Evolutionary conservation across 92 coral and sea anemone genomes (phyloP), one percentile per base, ranked within the genome.

Genomic region (Virgularia gustaviana): DNA sequence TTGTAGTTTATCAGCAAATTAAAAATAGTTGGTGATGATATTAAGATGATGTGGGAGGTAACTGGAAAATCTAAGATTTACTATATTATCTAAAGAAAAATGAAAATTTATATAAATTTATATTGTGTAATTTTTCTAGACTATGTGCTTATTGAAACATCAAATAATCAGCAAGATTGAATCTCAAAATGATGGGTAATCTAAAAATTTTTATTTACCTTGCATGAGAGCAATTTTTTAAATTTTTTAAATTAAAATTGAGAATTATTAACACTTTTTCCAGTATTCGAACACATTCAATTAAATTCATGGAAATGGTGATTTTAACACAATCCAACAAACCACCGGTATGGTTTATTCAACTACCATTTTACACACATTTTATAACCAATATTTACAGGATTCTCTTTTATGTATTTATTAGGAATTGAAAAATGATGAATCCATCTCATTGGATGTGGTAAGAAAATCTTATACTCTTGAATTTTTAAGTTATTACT

Each of bases 111-210:
- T n/a, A n/a, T n/a, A n/a, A n/a, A n/a, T n/a, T n/a, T n/a, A n/a
- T n/a, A n/a, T n/a, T n/a, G n/a, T n/a, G n/a, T n/a, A n/a, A n/a
- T n/a, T 57, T 9, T 19, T 60, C 9, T 15, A 19, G 61, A 35
- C 49, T 37, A 56, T 66, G 76, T 65, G 65, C 52, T 47, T 79
- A 72, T 39, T 92, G 68, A 92, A 92, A 62, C 86, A 92, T 57
- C 94, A 89, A 66, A 92, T 92, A 16, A 92, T 92, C 52, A 85
- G 83, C 25, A 84, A 89, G 86, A 57, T 92, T 71, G 96, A 87
- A 53, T 92, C 98, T 18, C 94, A 86, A 23, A 92, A 92, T 82
- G 98, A 92, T 87, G 98, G 98, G 98, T 92, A 79, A 76, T 89
- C 64, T 51, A 2, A 1, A 33, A 28, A 11, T 4, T 32, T 22